A percentile compares a stretch with the other conserved stretches of the same genome.
Evolutionary conservation across 2,888 invertebrate species (phyloP).

Genomic region (Octodonta nipae): DNA sequence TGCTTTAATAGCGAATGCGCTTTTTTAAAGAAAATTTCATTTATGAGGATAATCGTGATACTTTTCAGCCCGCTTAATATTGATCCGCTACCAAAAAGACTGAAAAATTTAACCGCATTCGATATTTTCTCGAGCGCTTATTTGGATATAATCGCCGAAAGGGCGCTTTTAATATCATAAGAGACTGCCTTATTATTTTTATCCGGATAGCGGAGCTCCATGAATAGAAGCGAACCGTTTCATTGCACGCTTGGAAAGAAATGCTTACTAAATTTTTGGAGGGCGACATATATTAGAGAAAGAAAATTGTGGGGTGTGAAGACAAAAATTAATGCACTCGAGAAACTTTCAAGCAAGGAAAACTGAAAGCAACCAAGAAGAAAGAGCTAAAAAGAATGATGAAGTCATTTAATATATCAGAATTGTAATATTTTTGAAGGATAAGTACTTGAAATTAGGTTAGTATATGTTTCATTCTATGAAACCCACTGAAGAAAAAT

Average conservation of each 20-base stretch:
- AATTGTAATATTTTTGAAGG: too few relatives aligned
- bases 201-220: slow-evolving; percentile 17
- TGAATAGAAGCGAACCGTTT: slow-evolving; percentile 1
- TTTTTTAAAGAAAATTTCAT: too few relatives aligned
- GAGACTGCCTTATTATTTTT: slow-evolving; percentile 34
- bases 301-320: background rate
- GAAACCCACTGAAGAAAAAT: too few relatives aligned
- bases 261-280: too few relatives aligned
- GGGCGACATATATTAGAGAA: background rate
- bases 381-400: background rate
- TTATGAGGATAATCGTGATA: too few relatives aligned
- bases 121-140: slow-evolving; percentile 35
- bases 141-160: slow-evolving; percentile 31
- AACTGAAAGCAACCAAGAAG: background rate
- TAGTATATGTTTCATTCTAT: too few relatives aligned
- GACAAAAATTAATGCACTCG: background rate
- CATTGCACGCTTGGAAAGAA: too few relatives aligned
- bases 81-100: too few relatives aligned
- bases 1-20: too few relatives aligned
- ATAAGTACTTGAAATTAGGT: too few relatives aligned
- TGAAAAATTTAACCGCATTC: too few relatives aligned
- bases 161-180: slow-evolving; percentile 31
- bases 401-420: background rate
- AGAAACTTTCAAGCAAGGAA: background rate
- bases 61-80: too few relatives aligned